These are phyloP conservation scores for Aleiodes testaceus DNA, from an alignment of 2,888 invertebrate genomes.

Conservation along the genomic window DNA sequence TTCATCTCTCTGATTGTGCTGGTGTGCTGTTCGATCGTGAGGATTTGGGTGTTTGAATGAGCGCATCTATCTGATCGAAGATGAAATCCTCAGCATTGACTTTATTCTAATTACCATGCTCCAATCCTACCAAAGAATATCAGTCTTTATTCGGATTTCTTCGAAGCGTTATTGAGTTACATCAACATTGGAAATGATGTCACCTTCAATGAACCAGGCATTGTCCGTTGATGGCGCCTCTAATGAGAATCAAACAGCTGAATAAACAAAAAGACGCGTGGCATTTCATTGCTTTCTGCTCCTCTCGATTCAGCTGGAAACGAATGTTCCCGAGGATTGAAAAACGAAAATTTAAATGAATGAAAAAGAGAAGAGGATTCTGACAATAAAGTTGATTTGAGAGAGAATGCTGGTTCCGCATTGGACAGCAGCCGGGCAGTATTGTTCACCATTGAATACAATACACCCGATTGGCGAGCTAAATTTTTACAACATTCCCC, in stretches of 20 bases:
- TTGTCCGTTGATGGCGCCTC: background rate
- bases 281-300: background rate
- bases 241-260: constrained; percentile 1
- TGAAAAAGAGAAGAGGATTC: constrained; percentile 39
- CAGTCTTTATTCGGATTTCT: too few relatives aligned
- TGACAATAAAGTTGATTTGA: constrained; percentile 52
- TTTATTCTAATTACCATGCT: constrained; percentile 8
- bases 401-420: constrained; percentile 48
- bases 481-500: constrained; percentile 68
- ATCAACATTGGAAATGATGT: too few relatives aligned
- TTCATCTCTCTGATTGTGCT: background rate
- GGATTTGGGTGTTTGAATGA: constrained; percentile 1
- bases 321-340: constrained; percentile 22
- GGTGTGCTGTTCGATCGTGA: constrained; percentile 11
- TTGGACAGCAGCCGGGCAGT: constrained; percentile 55
- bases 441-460: constrained; percentile 67
- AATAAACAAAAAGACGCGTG: background rate
- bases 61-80: background rate
- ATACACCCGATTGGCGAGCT: constrained; percentile 69
- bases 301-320: background rate
- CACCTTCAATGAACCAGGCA: too few relatives aligned
- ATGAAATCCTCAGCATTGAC: constrained; percentile 14
- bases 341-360: constrained; percentile 44
- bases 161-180: too few relatives aligned
- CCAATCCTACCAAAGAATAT: background rate